Conservation (phyloP, 2,113 vertebrate species). For the Ammodytes marinus region DNA sequence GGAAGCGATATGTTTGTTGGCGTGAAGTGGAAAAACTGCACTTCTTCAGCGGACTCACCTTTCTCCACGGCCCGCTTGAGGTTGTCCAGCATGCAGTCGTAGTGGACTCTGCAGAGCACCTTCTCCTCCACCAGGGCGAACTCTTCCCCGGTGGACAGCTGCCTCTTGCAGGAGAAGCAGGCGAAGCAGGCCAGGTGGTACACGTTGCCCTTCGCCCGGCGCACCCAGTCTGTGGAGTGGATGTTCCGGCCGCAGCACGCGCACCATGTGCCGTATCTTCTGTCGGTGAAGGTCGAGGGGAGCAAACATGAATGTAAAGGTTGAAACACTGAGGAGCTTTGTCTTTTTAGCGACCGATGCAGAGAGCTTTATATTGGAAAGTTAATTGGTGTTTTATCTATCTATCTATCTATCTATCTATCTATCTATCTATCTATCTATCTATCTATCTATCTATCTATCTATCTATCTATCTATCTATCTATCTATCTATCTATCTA, state of each 20-base stretch:
- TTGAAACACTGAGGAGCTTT: too few relatives aligned
- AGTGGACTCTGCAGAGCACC: slow-evolving; percentile 96
- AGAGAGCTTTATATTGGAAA: too few relatives aligned
- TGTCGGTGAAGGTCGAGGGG: slow-evolving; percentile 63
- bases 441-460: neutral
- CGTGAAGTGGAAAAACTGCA: too few relatives aligned
- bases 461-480: neutral
- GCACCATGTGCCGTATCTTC: slow-evolving; percentile 96
- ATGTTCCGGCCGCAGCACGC: slow-evolving; percentile 96
- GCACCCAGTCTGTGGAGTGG: slow-evolving; percentile 98
- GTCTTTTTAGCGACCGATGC: neutral
- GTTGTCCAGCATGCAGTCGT: slow-evolving; percentile 98
- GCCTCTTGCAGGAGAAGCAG: slow-evolving; percentile 98
- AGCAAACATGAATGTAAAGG: neutral
- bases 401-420: neutral
- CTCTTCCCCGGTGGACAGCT: slow-evolving; percentile 98
- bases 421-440: too few relatives aligned
- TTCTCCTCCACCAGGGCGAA: slow-evolving; percentile 97
- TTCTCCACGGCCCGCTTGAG: slow-evolving; percentile 97
- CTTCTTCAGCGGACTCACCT: slow-evolving; percentile 81
- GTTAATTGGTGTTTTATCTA: neutral
- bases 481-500: neutral
- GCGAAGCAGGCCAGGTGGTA: slow-evolving; percentile 98
- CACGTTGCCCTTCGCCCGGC: slow-evolving; percentile 94
- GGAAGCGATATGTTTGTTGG: too few relatives aligned